Percentiles rank a stretch among this genome's conserved stretches.
phyloP scores from a whole-genome alignment of 2,113 vertebrate genomes.

The Lanius ludovicianus region DNA sequence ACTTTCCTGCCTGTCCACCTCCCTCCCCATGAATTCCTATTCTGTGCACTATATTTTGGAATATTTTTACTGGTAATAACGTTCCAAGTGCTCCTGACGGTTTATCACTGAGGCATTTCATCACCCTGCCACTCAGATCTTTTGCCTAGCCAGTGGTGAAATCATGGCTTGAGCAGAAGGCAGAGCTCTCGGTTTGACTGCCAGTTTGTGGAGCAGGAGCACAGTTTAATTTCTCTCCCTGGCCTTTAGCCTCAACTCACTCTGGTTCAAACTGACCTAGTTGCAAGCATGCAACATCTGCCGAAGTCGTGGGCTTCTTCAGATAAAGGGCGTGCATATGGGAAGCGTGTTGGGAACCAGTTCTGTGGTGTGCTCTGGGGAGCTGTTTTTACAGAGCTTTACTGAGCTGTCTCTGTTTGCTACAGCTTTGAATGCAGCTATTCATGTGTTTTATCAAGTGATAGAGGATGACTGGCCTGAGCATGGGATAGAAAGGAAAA shows the following conservation, averaged over 20 bases:
- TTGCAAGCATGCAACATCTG: constrained; percentile 56
- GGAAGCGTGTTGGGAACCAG: neutral
- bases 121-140: neutral
- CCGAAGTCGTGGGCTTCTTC: constrained; percentile 5
- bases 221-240: constrained; percentile 17
- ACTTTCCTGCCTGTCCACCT: neutral
- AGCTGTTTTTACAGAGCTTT: constrained; percentile 20
- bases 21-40: neutral
- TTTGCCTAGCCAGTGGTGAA: neutral
- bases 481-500: constrained; percentile 46
- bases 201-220: neutral
- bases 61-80: neutral
- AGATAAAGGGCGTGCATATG: constrained; percentile 1
- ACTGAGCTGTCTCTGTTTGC: constrained; percentile 20
- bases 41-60: neutral
- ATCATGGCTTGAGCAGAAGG: neutral
- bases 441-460: constrained; percentile 28
- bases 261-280: constrained; percentile 52
- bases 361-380: neutral
- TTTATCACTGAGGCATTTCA: neutral
- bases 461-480: constrained; percentile 2
- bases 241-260: constrained; percentile 3
- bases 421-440: constrained; percentile 29
- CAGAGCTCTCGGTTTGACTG: neutral
- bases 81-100: neutral